These are phyloP conservation scores for Okapia johnstoni DNA, from an alignment of 2,113 vertebrate genomes.

Conservation along the genomic window DNA sequence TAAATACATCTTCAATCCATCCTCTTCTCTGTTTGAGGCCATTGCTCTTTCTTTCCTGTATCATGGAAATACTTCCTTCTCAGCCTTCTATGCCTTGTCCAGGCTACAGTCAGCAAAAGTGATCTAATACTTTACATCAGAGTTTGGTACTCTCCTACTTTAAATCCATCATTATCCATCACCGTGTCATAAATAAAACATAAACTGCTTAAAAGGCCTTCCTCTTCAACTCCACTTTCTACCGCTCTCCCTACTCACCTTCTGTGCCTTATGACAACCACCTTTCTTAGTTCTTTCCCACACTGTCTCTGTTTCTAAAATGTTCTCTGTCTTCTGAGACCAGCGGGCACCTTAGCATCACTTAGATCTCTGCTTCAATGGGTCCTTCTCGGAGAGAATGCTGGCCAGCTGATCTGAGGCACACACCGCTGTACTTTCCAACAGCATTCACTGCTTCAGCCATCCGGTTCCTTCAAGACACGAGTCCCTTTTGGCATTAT, in stretches of 20 bases:
- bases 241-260: no score
- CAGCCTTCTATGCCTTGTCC: no score
- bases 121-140: background rate
- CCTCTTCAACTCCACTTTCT: background rate
- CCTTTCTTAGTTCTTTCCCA: background rate
- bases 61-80: background rate
- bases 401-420: background rate
- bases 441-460: accelerated
- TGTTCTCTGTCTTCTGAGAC: background rate
- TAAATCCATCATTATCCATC: background rate
- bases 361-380: background rate
- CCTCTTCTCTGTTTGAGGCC: background rate
- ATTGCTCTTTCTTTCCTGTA: background rate
- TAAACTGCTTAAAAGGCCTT: background rate
- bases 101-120: background rate
- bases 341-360: background rate
- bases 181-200: background rate
- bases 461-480: background rate
- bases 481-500: background rate
- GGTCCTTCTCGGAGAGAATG: background rate
- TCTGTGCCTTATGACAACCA: accelerated
- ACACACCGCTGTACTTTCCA: accelerated
- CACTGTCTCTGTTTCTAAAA: background rate
- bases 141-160: background rate
- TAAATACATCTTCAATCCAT: background rate